These are phyloP conservation scores for Melinaea menophilus DNA, from an alignment of 2,888 invertebrate genomes.

Conservation along the genomic window DNA sequence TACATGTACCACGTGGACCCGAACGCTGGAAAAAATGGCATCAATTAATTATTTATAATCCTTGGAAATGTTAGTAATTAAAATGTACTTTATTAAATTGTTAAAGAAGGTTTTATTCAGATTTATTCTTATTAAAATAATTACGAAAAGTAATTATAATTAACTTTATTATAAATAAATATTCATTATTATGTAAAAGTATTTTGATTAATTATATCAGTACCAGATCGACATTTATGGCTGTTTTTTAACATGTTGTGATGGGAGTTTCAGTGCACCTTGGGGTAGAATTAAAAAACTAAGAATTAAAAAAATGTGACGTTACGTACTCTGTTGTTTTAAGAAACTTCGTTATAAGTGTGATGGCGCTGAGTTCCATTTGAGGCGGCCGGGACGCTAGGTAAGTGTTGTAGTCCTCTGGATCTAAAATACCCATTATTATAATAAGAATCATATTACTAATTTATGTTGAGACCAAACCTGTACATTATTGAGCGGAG, in stretches of 20 bases:
- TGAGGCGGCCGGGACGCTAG: constrained; percentile 79
- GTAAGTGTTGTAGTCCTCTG: constrained; percentile 80
- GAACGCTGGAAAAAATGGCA: constrained; percentile 61
- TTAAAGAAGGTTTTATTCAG: too few relatives aligned
- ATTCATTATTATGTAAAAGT: too few relatives aligned
- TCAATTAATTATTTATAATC: too few relatives aligned
- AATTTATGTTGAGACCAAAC: too few relatives aligned
- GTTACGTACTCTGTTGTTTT: constrained; percentile 70
- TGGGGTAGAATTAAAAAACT: neutral
- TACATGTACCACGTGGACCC: constrained; percentile 83
- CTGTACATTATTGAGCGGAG: too few relatives aligned
- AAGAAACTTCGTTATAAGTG: constrained; percentile 77
- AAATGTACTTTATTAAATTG: neutral
- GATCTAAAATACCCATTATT: constrained; percentile 53
- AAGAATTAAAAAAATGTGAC: neutral
- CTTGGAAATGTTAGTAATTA: neutral
- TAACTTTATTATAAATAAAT: too few relatives aligned
- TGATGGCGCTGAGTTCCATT: constrained; percentile 83
- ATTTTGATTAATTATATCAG: too few relatives aligned
- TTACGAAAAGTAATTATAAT: too few relatives aligned
- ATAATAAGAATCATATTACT: neutral
- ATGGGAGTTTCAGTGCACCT: neutral
- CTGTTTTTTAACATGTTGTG: neutral
- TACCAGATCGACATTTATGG: too few relatives aligned
- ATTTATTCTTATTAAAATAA: too few relatives aligned